Evolutionary conservation across 2,888 invertebrate species (phyloP).

Genomic region (Carpatolechia fugitivella): DNA sequence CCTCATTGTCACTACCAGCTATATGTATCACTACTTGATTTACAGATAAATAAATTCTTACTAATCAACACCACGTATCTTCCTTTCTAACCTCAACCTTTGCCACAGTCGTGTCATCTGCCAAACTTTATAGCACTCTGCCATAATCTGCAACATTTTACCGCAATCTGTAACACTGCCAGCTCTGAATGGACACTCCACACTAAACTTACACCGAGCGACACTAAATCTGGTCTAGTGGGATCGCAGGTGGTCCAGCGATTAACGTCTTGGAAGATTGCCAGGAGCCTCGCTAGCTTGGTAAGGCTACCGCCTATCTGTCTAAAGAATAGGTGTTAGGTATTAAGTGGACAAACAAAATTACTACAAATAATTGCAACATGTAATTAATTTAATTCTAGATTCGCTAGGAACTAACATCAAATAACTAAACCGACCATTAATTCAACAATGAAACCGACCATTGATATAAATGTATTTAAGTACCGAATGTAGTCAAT

Average conservation of each 20-base stretch:
- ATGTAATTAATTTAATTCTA: no score
- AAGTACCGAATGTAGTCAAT: no score
- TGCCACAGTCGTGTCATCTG: neutral
- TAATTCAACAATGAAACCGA: no score
- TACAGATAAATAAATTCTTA: no score
- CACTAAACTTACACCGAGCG: constrained; percentile 9
- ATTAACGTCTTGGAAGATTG: constrained; percentile 46
- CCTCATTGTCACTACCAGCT: no score
- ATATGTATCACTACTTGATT: no score
- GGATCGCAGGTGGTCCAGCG: constrained; percentile 46
- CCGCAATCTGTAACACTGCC: neutral
- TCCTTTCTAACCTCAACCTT: neutral
- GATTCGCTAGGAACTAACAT: no score
- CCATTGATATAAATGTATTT: no score
- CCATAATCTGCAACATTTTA: neutral
- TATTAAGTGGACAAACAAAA: no score
- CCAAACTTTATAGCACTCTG: neutral
- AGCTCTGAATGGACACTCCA: constrained; percentile 7
- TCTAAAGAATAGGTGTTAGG: neutral
- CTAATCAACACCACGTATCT: neutral
- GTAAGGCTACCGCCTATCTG: no score
- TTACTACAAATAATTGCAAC: no score
- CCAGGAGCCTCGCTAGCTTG: constrained; percentile 29
- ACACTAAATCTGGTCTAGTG: constrained; percentile 26
- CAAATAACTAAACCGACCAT: no score